Percentiles rank a stretch among this genome's conserved stretches.
phyloP scores from a whole-genome alignment of 2,113 vertebrate species.

The Bungarus multicinctus region DNA sequence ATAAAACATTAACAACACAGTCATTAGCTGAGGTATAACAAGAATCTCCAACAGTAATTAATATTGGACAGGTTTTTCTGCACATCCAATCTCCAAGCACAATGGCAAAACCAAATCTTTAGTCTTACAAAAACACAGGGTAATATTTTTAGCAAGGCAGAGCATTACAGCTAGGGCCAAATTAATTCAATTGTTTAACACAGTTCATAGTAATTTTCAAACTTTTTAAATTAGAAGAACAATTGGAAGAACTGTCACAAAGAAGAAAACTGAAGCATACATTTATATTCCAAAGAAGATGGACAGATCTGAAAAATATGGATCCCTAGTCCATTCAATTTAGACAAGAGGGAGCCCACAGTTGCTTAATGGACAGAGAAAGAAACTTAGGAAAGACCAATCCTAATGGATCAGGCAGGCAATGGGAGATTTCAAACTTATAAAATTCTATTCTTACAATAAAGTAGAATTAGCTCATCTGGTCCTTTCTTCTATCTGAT shows the following conservation, averaged over 20 bases:
- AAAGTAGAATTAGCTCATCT: too few species aligned
- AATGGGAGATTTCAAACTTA: too few species aligned
- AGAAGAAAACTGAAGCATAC: neutral
- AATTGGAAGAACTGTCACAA: neutral
- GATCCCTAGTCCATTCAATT: neutral
- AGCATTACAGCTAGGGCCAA: neutral
- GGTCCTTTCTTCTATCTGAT: too few species aligned
- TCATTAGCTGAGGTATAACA: neutral
- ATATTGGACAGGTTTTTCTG: neutral
- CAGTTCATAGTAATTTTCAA: neutral
- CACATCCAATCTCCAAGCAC: neutral
- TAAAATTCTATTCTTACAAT: too few species aligned
- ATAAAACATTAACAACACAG: neutral
- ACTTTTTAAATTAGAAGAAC: neutral
- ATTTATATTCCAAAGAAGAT: neutral
- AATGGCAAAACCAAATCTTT: neutral
- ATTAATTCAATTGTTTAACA: neutral
- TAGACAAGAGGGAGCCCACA: too few species aligned
- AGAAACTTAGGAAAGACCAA: too few species aligned
- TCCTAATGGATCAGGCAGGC: too few species aligned
- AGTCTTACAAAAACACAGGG: neutral
- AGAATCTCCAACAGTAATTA: neutral
- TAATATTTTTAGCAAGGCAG: neutral
- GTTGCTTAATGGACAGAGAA: too few species aligned
- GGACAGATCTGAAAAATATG: neutral